Conservation (phyloP, 2,797 vertebrate genomes). For the Hippoglossus hippoglossus region DNA sequence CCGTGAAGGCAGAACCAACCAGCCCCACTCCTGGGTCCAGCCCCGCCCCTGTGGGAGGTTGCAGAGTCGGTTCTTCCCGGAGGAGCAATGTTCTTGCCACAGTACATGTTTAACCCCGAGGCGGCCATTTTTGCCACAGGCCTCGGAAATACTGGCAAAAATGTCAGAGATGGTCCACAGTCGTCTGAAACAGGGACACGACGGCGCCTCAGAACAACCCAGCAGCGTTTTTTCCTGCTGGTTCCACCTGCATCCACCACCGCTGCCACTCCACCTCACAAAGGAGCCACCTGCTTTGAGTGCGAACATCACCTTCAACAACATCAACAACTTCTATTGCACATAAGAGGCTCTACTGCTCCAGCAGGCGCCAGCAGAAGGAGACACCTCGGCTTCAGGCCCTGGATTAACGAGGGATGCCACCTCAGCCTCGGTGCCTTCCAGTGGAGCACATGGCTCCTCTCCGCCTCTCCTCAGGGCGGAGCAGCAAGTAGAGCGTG, state of each 20-base stretch:
- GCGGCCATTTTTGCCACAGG: constrained; percentile 90
- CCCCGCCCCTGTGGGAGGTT: constrained; percentile 85
- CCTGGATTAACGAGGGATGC: constrained; percentile 60
- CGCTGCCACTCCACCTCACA: constrained; percentile 78
- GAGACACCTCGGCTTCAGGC: constrained; percentile 55
- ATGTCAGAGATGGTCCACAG: constrained; percentile 99
- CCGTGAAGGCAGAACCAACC: constrained; percentile 90
- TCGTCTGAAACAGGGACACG: constrained; percentile 90
- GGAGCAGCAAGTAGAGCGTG: constrained; percentile 70
- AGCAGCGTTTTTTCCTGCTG: constrained; percentile 82
- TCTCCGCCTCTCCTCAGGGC: constrained; percentile 58
- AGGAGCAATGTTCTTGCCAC: constrained; percentile 89
- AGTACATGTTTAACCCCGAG: constrained; percentile 90
- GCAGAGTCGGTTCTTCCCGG: constrained; percentile 81
- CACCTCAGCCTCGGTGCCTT: constrained; percentile 32
- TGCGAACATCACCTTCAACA: constrained; percentile 99
- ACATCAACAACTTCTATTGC: constrained; percentile 97
- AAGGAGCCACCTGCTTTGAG: constrained; percentile 96
- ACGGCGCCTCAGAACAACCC: constrained; percentile 63
- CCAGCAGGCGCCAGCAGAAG: constrained; percentile 90
- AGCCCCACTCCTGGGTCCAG: constrained; percentile 94
- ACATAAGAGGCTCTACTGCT: constrained; percentile 97
- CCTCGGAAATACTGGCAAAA: constrained; percentile 96
- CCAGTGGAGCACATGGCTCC: constrained; percentile 49
- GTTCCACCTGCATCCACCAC: constrained; percentile 49